These are phyloP conservation scores for Phenganax marumi DNA, from an alignment of 92 coral and sea anemone species.

Conservation along the genomic window DNA sequence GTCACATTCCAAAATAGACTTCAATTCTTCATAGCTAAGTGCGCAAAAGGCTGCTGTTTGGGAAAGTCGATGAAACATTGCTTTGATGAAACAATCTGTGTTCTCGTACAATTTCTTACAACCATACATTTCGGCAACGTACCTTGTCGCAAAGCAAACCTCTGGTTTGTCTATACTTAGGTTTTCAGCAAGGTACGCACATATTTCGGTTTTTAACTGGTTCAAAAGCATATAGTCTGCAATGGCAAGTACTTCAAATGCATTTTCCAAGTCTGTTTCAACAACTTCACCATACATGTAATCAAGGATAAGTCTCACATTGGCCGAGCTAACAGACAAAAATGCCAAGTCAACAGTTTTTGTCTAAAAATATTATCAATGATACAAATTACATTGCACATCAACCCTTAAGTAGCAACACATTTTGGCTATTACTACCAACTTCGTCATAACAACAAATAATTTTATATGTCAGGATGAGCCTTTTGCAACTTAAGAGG, in stretches of 20 bases:
- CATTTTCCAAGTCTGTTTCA: slow-evolving; percentile 18
- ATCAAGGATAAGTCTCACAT: slow-evolving; percentile 5
- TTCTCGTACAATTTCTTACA: slow-evolving; percentile 22
- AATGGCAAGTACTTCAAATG: slow-evolving; percentile 26
- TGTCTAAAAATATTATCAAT: too few species aligned
- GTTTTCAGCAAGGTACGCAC: neutral
- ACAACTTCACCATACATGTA: slow-evolving; percentile 24
- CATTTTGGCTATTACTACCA: too few species aligned
- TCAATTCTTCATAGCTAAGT: slow-evolving; percentile 18
- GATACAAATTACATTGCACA: too few species aligned
- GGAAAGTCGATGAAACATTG: slow-evolving; percentile 32
- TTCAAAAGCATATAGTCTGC: slow-evolving; percentile 28
- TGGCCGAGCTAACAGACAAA: slow-evolving; percentile 25
- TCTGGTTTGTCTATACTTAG: neutral
- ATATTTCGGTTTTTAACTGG: slow-evolving; percentile 11
- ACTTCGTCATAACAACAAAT: too few species aligned
- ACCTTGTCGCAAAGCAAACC: neutral
- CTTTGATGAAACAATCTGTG: slow-evolving; percentile 4
- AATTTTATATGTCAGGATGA: too few species aligned
- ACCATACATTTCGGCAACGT: slow-evolving; percentile 28
- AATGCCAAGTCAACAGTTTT: slow-evolving; percentile 23
- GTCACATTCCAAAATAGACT: slow-evolving; percentile 2
- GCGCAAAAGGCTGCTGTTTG: slow-evolving; percentile 11
- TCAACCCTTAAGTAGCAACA: too few species aligned
- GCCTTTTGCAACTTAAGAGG: too few species aligned